These are phyloP conservation scores for Naso thynnoides DNA, from an alignment of 2,797 vertebrate genomes.

Conservation along the genomic window DNA sequence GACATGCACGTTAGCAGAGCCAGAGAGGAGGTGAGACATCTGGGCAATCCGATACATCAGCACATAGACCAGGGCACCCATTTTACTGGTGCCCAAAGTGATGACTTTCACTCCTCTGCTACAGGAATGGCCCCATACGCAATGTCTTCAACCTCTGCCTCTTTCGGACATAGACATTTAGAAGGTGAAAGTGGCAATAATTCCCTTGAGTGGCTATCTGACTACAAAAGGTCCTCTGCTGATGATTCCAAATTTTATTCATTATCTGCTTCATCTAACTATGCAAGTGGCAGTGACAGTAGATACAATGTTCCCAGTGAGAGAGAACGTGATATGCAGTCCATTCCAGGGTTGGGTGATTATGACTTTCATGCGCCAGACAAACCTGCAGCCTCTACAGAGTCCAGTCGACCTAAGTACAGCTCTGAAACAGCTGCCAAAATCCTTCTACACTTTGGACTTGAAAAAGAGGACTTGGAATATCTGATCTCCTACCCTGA, in stretches of 20 bases:
- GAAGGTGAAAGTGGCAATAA: constrained; percentile 18
- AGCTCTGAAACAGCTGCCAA: constrained; percentile 91
- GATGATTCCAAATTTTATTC: constrained; percentile 33
- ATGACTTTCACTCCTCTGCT: constrained; percentile 48
- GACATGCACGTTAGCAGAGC: constrained; percentile 80
- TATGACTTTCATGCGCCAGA: constrained; percentile 11
- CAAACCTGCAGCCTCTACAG: constrained; percentile 8
- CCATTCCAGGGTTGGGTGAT: constrained; percentile 62
- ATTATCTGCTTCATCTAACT: constrained; percentile 47
- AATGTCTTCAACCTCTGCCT: constrained; percentile 26
- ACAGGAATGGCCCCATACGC: constrained; percentile 57
- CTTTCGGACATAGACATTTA: constrained; percentile 16
- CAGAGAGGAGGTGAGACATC: constrained; percentile 73
- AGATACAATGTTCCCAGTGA: constrained; percentile 29
- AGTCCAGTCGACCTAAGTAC: constrained; percentile 82
- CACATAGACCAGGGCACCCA: constrained; percentile 61
- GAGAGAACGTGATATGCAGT: constrained; percentile 18
- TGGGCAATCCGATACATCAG: constrained; percentile 80
- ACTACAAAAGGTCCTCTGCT: constrained; percentile 22
- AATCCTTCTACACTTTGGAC: constrained; percentile 93
- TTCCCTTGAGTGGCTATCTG: constrained; percentile 54
- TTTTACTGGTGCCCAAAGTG: constrained; percentile 77
- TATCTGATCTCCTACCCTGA: constrained; percentile 94
- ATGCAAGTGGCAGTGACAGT: constrained; percentile 3
- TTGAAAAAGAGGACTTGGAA: constrained; percentile 95